phyloP scores from a whole-genome alignment of 2,113 vertebrate species.

The pig (Sus scrofa) region DNA sequence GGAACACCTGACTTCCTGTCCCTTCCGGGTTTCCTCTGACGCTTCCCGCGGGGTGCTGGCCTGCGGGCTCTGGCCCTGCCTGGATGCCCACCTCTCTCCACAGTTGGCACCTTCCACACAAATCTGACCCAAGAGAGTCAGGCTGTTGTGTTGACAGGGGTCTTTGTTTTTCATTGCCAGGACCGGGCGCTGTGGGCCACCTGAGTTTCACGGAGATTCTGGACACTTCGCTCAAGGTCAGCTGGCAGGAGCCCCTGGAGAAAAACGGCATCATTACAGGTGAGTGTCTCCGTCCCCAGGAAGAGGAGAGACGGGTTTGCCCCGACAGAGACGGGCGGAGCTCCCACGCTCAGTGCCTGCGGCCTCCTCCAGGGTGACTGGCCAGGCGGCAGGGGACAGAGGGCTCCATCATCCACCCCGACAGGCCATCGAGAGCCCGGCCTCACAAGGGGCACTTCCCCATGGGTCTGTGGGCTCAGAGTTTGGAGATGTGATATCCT shows the following conservation, averaged over 20 bases:
- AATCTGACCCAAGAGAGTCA: constrained; percentile 50
- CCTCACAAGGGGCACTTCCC: constrained; percentile 47
- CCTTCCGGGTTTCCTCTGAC: neutral
- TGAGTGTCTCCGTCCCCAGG: constrained; percentile 72
- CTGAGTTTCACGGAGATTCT: constrained; percentile 98
- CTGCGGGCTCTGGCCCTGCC: constrained; percentile 25
- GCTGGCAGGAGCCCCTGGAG: constrained; percentile 97
- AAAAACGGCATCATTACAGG: constrained; percentile 96
- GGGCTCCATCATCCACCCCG: constrained; percentile 46
- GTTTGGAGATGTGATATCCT: neutral
- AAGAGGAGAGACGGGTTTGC: neutral
- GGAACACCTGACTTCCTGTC: neutral
- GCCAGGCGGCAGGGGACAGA: neutral
- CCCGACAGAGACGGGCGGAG: neutral
- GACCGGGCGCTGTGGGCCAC: constrained; percentile 93
- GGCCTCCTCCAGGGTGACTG: neutral
- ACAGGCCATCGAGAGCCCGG: constrained; percentile 1
- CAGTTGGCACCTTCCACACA: neutral
- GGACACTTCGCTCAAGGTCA: constrained; percentile 97
- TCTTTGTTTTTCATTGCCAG: constrained; percentile 85
- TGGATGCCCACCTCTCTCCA: constrained; percentile 13
- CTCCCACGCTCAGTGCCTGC: neutral
- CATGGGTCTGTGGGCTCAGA: neutral
- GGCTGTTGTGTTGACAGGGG: constrained; percentile 66
- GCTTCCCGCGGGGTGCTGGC: constrained; percentile 56